Base-by-base conservation (phyloP, 2,797 vertebrate genomes). In the Saxicola maurus region DNA sequence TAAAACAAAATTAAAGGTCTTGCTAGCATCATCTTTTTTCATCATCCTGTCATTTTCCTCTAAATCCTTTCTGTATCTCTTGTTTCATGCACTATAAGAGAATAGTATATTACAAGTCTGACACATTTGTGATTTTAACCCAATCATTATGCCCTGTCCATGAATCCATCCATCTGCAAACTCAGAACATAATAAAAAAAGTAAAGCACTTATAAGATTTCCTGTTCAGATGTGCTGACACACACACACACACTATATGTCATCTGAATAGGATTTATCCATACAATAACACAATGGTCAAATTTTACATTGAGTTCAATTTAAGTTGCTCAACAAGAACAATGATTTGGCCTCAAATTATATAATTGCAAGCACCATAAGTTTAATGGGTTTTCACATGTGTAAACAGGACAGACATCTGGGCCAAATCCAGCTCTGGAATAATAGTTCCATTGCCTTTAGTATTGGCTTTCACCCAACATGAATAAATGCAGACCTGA, bases 361-460 rank as follows among this genome's bases (percentile, higher is more conserved):
- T 80, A 43, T 8, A 20, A 71, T 2, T 84, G 42, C 14, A 77
- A 90, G 49, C 9, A n/a, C 56, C 12, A 1, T 33, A 84, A 73
- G 13, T 64, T 86, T 93, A 90, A 92, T 61, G 19, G 13, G 16
- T 19, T 84, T 80, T 60, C 75, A 88, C 38, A 59, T 64, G 35
- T 84, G 53, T 82, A 84, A 90, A 83, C 48, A 82, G 61, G 78
- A 92, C 30, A 87, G 84, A 75, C 17, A 40, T 64, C 60, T 92
- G 91, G 74, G 81, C 46, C 38, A 69, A 67, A 86, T 92, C 74
- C 89, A 92, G 64, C 21, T 75, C 52, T 60, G 19, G 52, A 91
- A 86, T 73, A 93, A 87, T 60, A 82, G 74, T 23, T 76, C 69
- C 71, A 66, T 87, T 93, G 82, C 67, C 74, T 82, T 79, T 38